A percentile compares a stretch with the other conserved stretches of the same genome.
These are phyloP conservation scores for Oreochromis niloticus DNA, from an alignment of 2,113 vertebrate genomes.

Conservation along the genomic window DNA sequence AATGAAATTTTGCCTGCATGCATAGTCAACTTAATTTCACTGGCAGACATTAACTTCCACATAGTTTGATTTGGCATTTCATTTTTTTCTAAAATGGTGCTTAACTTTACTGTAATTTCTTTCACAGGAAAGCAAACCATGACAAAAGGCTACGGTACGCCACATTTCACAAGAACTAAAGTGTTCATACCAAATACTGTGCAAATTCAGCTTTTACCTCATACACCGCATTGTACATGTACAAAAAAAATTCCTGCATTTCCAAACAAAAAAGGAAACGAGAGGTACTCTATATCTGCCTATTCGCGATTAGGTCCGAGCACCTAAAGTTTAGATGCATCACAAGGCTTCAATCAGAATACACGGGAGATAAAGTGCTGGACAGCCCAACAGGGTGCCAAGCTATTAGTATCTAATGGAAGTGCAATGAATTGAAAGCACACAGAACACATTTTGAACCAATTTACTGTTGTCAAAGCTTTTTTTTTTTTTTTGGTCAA, in stretches of 20 bases:
- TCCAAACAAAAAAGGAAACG: not conserved
- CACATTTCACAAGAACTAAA: not conserved
- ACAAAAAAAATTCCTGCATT: fast-evolving
- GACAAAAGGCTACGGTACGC: fast-evolving
- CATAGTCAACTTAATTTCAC: not conserved
- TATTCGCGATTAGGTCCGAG: fast-evolving
- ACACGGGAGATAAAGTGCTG: not conserved
- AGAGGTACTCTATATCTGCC: not conserved
- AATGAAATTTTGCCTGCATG: not conserved
- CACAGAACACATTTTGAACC: not conserved
- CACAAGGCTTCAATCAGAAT: not conserved
- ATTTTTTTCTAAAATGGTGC: not conserved
- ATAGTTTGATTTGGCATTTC: not conserved
- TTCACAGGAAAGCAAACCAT: not conserved
- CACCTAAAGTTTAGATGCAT: not conserved
- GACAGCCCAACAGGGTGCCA: no score
- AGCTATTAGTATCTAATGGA: not conserved
- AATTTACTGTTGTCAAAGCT: conserved; percentile 32
- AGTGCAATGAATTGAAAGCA: not conserved
- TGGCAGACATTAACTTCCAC: not conserved
- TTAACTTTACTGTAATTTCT: not conserved
- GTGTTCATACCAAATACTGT: not conserved
- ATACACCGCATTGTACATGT: not conserved
- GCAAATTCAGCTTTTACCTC: not conserved
- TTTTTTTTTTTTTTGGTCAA: conserved; percentile 15